phyloP scores from a whole-genome alignment of 2,888 invertebrate species.

The Athalia circularis region DNA sequence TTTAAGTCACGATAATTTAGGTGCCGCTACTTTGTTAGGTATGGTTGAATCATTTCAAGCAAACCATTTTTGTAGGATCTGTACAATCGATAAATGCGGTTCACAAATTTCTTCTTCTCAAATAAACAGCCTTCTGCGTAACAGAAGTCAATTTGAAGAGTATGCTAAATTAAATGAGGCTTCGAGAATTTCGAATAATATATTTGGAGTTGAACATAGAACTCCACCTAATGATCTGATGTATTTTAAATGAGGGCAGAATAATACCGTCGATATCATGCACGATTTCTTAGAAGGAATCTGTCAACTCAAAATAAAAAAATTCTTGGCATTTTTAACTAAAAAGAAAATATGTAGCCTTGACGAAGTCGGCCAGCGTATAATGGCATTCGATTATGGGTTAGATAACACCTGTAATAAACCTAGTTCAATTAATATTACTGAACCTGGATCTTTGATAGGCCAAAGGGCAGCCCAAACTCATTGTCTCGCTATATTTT shows the following conservation, averaged over 20 bases:
- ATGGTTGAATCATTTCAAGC: constrained; percentile 54
- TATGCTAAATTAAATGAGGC: constrained; percentile 17
- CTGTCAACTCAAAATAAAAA: constrained; percentile 49
- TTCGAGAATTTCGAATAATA: constrained; percentile 16
- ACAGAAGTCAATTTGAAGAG: constrained; percentile 37
- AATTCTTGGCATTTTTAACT: constrained; percentile 45
- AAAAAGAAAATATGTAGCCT: constrained; percentile 27
- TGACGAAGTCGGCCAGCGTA: constrained; percentile 41
- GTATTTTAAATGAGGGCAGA: constrained; percentile 48
- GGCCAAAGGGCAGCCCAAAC: constrained; percentile 51
- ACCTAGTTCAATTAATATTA: constrained; percentile 44
- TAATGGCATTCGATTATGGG: constrained; percentile 49
- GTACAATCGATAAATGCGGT: constrained; percentile 48
- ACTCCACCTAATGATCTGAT: constrained; percentile 42
- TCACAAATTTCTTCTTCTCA: constrained; percentile 43
- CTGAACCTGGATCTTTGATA: constrained; percentile 41
- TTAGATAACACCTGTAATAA: constrained; percentile 38
- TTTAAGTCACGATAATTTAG: constrained; percentile 52
- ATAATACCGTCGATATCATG: constrained; percentile 50
- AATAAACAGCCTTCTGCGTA: constrained; percentile 44
- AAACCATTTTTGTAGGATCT: constrained; percentile 53
- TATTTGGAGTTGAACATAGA: constrained; percentile 47
- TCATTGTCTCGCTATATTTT: constrained; percentile 40
- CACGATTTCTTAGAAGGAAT: constrained; percentile 53
- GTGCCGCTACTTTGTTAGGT: constrained; percentile 48